Conservation (phyloP, 1,140 invertebrate genomes). For the Fragariocoptes setiger region DNA sequence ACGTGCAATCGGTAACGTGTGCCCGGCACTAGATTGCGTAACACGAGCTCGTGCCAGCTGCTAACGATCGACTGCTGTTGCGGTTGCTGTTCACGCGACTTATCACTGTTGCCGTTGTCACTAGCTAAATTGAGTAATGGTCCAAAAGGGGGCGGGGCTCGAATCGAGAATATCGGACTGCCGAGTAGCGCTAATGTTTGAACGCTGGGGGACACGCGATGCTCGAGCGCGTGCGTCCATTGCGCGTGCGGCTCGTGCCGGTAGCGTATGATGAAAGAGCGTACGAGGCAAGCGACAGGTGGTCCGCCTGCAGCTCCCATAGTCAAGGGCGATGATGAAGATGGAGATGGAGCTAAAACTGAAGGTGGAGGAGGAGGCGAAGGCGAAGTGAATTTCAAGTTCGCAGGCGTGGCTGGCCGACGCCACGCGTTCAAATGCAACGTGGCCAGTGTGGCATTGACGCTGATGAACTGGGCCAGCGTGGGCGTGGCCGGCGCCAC, state of each 20-base stretch:
- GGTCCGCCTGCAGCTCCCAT: too few species aligned
- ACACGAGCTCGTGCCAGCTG: neutral
- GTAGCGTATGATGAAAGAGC: too few species aligned
- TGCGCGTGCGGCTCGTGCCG: neutral
- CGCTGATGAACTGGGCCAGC: slow-evolving; percentile 27
- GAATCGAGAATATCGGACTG: too few species aligned
- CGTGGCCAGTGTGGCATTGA: slow-evolving; percentile 60
- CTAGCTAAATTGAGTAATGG: neutral
- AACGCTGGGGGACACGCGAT: neutral
- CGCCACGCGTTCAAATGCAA: slow-evolving; percentile 68
- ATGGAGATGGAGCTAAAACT: neutral
- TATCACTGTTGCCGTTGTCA: neutral
- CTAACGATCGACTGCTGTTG: neutral
- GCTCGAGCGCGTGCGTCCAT: neutral
- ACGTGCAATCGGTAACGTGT: neutral
- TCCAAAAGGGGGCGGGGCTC: too few species aligned
- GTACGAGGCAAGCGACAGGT: too few species aligned
- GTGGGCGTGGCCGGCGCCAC: slow-evolving; percentile 11
- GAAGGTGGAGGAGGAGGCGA: neutral
- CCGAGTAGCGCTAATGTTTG: neutral
- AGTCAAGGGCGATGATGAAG: too few species aligned
- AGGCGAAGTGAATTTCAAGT: slow-evolving; percentile 26
- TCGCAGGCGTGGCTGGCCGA: slow-evolving; percentile 36
- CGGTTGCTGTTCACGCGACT: neutral
- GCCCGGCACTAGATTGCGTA: neutral